phyloP scores from a whole-genome alignment of 2,888 invertebrate species.

The Agriopis leucophaearia region DNA sequence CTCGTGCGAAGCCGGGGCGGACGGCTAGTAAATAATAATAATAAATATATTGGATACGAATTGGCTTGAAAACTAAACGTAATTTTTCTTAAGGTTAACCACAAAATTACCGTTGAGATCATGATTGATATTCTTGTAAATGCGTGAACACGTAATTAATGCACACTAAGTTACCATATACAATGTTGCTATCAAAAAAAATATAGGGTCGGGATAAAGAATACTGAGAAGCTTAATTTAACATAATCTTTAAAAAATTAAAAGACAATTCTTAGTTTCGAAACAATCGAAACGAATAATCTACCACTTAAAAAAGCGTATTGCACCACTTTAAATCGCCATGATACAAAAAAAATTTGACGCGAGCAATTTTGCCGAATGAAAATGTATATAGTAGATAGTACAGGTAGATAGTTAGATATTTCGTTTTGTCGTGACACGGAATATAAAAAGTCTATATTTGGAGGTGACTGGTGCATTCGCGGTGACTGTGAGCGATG shows the following conservation, averaged over 20 bases:
- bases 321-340: conserved; percentile 57
- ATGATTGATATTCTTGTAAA: conserved; percentile 28
- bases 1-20: too few relatives aligned
- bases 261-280: conserved; percentile 23
- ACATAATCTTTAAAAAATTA: background rate
- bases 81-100: conserved; percentile 44
- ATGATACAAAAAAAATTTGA: conserved; percentile 51
- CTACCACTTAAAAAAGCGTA: conserved; percentile 52
- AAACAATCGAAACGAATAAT: conserved; percentile 52
- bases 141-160: conserved; percentile 11
- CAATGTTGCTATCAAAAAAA: background rate
- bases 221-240: background rate
- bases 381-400: conserved; percentile 23
- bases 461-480: conserved; percentile 76
- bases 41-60: too few relatives aligned
- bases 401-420: conserved; percentile 1
- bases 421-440: conserved; percentile 56
- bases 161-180: background rate
- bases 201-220: background rate
- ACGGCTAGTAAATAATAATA: too few relatives aligned
- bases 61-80: conserved; percentile 33
- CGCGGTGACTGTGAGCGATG: conserved; percentile 72
- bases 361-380: conserved; percentile 38
- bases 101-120: conserved; percentile 31
- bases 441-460: conserved; percentile 74